Evolutionary conservation across 2,113 vertebrate genomes (phyloP), one percentile per base, ranked within the genome.

Genomic region (Cyanocitta stelleri): DNA sequence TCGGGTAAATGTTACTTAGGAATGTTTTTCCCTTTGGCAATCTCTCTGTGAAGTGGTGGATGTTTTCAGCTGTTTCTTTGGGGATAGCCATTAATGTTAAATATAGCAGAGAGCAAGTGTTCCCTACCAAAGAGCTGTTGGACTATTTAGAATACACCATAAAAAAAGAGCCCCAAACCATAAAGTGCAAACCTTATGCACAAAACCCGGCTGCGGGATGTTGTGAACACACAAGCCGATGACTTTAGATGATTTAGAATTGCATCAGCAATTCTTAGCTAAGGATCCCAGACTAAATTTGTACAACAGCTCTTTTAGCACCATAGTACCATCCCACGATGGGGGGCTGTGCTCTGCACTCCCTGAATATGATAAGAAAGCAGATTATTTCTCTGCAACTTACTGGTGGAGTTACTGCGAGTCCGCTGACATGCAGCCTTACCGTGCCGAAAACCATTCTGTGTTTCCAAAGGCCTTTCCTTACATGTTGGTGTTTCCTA

Each of bases 321-420:
- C 30, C 13, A 7, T 7, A 26, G 32, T 18, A 32, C 7, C 20
- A 26, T 24, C 33, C 14, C 71, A 30, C 0, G 0, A 10, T 24
- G 20, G 51, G 74, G 6, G 13, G 33, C 39, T 55, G 19, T 55
- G 35, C 49, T 84, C 15, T 59, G 44, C 5, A 4, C 6, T 64
- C 32, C 17, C 44, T 18, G 19, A 48, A 7, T 29, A 18, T 37
- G 33, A 12, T 6, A 74, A 74, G 13, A 76, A n/a, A 64, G 44
- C 46, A 68, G 14, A 75, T 84, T 44, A 35, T 32, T 80, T 35
- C 44, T 77, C 35, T 49, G 24, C 24, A 86, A 98, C 98, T 97
- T 97, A 99, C 99, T 98, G 75, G 98, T 98, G 44, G 99, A 99
- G 94, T 98, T 99, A 93, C 98, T 98, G 56, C 98, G 98, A 27